These are phyloP conservation scores for Notoglanidium macrostoma DNA, from an alignment of 2,797 vertebrate species.

Conservation along the genomic window DNA sequence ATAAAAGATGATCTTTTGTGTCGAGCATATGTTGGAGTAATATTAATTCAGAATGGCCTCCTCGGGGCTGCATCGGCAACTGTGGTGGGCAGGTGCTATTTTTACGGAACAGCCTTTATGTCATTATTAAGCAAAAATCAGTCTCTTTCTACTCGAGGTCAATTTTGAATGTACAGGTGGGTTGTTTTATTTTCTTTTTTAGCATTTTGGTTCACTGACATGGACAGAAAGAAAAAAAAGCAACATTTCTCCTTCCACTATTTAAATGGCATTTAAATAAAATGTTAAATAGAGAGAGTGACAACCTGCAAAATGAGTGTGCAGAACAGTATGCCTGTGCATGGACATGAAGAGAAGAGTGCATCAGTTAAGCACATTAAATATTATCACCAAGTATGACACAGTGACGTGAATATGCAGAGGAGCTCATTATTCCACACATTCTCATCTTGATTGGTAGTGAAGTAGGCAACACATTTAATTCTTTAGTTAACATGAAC, in stretches of 20 bases:
- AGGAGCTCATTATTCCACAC: conserved; percentile 6
- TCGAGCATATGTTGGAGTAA: conserved; percentile 50
- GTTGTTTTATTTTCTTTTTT: conserved; percentile 19
- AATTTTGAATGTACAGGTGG: conserved; percentile 48
- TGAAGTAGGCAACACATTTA: background rate
- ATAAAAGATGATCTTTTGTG: conserved; percentile 45
- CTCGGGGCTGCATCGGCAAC: conserved; percentile 35
- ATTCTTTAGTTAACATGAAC: background rate
- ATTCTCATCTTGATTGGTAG: background rate
- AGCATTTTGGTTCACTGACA: background rate
- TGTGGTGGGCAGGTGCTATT: conserved; percentile 46
- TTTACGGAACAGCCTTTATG: conserved; percentile 54
- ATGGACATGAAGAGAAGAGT: background rate
- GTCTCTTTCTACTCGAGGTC: conserved; percentile 37
- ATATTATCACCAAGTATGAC: background rate
- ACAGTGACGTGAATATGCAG: background rate
- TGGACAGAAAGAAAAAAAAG: background rate
- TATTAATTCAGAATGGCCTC: conserved; percentile 49
- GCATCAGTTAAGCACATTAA: background rate
- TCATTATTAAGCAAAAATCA: conserved; percentile 54
- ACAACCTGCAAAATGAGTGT: background rate
- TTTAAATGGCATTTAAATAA: too few relatives aligned
- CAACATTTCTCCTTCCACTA: background rate
- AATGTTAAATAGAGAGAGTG: background rate
- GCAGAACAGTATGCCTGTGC: background rate